phyloP scores from a whole-genome alignment of 1,140 invertebrate genomes.

The Riptortus pedestris region DNA sequence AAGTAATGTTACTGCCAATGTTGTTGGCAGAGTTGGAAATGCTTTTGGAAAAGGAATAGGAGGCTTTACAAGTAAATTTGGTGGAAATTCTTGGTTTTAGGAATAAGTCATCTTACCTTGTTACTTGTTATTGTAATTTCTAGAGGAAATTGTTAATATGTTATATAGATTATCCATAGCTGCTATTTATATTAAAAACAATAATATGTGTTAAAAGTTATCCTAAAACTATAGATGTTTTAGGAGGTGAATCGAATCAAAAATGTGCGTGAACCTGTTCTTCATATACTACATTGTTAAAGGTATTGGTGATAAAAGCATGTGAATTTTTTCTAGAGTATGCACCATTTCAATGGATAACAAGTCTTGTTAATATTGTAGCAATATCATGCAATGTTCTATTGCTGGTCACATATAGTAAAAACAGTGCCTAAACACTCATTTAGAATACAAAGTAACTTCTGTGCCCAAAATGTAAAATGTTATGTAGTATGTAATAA shows the following conservation, averaged over 20 bases:
- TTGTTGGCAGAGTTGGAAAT: slow-evolving; percentile 65
- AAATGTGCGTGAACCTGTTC: not conserved
- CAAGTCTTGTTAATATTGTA: slow-evolving; percentile 5
- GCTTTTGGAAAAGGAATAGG: slow-evolving; percentile 57
- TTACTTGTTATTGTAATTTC: slow-evolving; percentile 17
- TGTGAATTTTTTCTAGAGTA: not conserved
- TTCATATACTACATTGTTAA: not conserved
- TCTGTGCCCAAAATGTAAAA: slow-evolving; percentile 14
- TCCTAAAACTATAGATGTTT: not conserved
- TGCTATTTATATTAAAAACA: not conserved
- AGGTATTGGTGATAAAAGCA: slow-evolving; percentile 3
- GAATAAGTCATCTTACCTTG: slow-evolving; percentile 8
- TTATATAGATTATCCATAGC: slow-evolving; percentile 3
- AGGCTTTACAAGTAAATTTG: slow-evolving; percentile 32
- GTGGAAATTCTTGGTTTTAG: slow-evolving; percentile 33
- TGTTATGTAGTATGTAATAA: slow-evolving; percentile 17
- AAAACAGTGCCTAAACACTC: slow-evolving; percentile 16
- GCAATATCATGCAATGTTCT: slow-evolving; percentile 12
- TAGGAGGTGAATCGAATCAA: not conserved
- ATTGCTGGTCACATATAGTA: slow-evolving; percentile 12
- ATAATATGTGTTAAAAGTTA: not conserved
- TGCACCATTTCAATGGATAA: slow-evolving; percentile 3
- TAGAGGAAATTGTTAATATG: slow-evolving; percentile 9
- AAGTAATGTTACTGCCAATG: slow-evolving; percentile 59
- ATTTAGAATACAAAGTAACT: not conserved